Base-by-base conservation (phyloP, 2,797 vertebrate species). In the Lateolabrax maculatus region DNA sequence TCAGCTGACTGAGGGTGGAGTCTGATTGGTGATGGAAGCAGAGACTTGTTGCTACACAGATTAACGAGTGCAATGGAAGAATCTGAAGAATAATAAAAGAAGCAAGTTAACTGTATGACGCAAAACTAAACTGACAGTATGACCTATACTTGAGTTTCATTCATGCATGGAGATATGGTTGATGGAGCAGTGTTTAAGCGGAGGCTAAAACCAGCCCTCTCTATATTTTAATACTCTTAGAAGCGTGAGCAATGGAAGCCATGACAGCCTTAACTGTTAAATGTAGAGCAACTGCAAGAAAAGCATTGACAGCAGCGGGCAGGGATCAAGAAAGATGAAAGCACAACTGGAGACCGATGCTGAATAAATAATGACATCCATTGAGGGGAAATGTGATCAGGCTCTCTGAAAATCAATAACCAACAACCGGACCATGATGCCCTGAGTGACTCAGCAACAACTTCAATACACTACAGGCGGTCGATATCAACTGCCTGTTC, bases 341-440 rank as follows among this genome's bases (percentile, higher is more conserved):
- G 88, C 74, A 87, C 60, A 68, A 81, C 80, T 71, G 75, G 87
- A 90, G 83, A 81, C 89, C 57, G 76, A 85, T 77, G 85, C 79
- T 93, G 90, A 93, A 95, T 95, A 94, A 95, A 92, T 94, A 93
- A 94, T 93, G 90, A 87, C 88, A 88, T 88, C 84, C 81, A 92
- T 91, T 92, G 91, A 90, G 85, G 67, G 86, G 91, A 91, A 91
- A 94, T 92, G 89, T 90, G 92, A 94, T 93, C 91, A 56, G 79
- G 80, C 79, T 89, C 82, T 91, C 89, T 92, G 87, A 90, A 91
- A 94, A 93, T 93, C 94, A 93, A 94, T 94, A 94, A 93, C 85
- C 75, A 92, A 92, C 93, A 92, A 90, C 85, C 70, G 83, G 91
- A 90, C 89, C 85, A 48, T 74, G 79, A 89, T 86, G 84, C 87